These are phyloP conservation scores for Decapterus maruadsi DNA, from an alignment of 2,797 vertebrate species.

Conservation along the genomic window DNA sequence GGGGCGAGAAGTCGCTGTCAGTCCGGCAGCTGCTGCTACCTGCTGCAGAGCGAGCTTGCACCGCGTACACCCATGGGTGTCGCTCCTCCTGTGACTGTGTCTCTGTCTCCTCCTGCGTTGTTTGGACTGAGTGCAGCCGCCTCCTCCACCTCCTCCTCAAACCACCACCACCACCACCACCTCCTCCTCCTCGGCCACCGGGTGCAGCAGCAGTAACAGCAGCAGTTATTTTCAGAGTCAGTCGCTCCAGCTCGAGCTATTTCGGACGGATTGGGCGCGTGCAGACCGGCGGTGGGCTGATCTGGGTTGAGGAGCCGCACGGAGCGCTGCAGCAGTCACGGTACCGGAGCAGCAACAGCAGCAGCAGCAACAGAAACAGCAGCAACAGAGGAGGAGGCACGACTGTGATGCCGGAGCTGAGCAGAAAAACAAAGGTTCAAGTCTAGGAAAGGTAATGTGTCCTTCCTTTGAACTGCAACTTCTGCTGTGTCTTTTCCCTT, in stretches of 20 bases:
- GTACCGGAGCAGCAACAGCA: constrained; percentile 41
- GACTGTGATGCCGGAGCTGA: constrained; percentile 68
- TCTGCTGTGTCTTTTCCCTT: neutral
- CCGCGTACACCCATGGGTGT: constrained; percentile 58
- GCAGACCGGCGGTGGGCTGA: constrained; percentile 15
- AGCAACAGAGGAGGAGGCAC: constrained; percentile 24
- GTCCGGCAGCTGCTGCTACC: constrained; percentile 43
- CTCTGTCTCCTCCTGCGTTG: constrained; percentile 10
- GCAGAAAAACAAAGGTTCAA: constrained; percentile 65
- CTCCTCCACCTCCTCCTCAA: neutral
- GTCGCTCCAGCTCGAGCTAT: constrained; percentile 14
- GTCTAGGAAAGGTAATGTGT: constrained; percentile 68
- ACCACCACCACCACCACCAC: too few relatives aligned
- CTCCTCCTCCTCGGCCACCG: too few relatives aligned
- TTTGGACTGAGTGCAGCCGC: constrained; percentile 39
- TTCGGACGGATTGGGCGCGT: constrained; percentile 49
- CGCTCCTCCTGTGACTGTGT: constrained; percentile 51
- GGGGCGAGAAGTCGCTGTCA: constrained; percentile 27
- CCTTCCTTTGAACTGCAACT: neutral
- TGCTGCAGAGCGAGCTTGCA: constrained; percentile 55
- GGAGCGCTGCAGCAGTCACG: constrained; percentile 62
- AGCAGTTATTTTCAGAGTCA: constrained; percentile 50
- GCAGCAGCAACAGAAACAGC: constrained; percentile 6
- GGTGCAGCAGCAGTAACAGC: too few relatives aligned
- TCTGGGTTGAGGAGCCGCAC: constrained; percentile 50